Conservation (phyloP, 2,797 vertebrate species). For the Cuculus canorus region DNA sequence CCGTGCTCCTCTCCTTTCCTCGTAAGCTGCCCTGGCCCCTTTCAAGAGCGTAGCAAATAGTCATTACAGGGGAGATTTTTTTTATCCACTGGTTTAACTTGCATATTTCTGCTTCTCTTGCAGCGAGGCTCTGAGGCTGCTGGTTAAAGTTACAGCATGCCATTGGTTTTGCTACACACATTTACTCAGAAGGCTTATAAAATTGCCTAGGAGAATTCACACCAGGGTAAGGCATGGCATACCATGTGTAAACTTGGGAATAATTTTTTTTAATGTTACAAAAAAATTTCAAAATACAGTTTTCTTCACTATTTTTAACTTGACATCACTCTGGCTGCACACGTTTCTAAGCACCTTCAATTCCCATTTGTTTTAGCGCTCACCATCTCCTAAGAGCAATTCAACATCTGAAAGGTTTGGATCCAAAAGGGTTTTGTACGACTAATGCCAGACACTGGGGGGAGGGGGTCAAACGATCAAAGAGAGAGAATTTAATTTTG, state of each 20-base stretch:
- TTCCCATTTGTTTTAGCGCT: slow-evolving; percentile 45
- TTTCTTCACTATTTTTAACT: slow-evolving; percentile 12
- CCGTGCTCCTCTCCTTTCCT: neutral
- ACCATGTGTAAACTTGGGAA: neutral
- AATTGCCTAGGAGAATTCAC: slow-evolving; percentile 49
- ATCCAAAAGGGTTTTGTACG: slow-evolving; percentile 32
- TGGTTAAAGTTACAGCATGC: slow-evolving; percentile 33
- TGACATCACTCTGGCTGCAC: neutral
- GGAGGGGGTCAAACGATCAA: slow-evolving; percentile 45
- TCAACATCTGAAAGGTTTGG: slow-evolving; percentile 40
- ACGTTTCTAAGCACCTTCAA: slow-evolving; percentile 5
- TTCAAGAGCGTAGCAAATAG: neutral
- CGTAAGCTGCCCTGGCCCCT: neutral
- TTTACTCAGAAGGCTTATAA: neutral
- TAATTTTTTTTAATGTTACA: neutral
- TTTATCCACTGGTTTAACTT: slow-evolving; percentile 22
- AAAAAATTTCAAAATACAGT: slow-evolving; percentile 13
- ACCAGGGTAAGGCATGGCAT: slow-evolving; percentile 5
- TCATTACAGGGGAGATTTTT: neutral
- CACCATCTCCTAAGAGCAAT: slow-evolving; percentile 46
- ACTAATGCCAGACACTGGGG: neutral
- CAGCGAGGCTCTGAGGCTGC: neutral
- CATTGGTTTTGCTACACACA: neutral
- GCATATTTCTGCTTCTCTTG: slow-evolving; percentile 15
- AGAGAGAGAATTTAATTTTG: slow-evolving; percentile 7